These are phyloP conservation scores for Amphipyra berbera DNA, from an alignment of 2,888 invertebrate species.

Conservation along the genomic window DNA sequence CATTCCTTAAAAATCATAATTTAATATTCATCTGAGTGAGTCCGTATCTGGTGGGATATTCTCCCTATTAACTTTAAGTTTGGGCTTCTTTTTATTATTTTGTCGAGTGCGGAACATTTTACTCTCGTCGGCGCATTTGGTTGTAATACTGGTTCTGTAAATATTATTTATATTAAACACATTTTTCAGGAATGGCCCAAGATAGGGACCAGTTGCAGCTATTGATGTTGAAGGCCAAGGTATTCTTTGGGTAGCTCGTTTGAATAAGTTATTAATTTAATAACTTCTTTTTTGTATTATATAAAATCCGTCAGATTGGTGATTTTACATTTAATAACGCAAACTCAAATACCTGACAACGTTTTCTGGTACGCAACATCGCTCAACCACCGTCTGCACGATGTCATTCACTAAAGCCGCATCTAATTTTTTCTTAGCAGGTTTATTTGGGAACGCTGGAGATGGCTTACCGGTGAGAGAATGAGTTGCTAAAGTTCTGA, in stretches of 20 bases:
- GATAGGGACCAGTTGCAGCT: too few species aligned
- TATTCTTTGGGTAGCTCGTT: too few species aligned
- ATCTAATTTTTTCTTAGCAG: conserved; percentile 82
- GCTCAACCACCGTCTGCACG: conserved; percentile 83
- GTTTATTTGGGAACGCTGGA: conserved; percentile 83
- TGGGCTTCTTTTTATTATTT: conserved; percentile 63
- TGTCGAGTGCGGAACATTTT: conserved; percentile 86
- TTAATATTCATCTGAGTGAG: conserved; percentile 56
- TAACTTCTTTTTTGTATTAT: too few species aligned
- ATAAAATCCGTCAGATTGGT: too few species aligned
- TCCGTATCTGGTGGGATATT: conserved; percentile 63
- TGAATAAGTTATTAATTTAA: too few species aligned
- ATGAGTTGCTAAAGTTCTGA: conserved; percentile 87
- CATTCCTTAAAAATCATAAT: not conserved
- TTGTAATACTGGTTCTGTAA: conserved; percentile 89
- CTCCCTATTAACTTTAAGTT: conserved; percentile 58
- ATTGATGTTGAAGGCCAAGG: too few species aligned
- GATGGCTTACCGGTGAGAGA: conserved; percentile 90
- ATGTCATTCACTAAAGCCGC: conserved; percentile 86
- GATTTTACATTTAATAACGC: too few species aligned
- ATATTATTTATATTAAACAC: not conserved
- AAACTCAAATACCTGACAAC: conserved; percentile 66
- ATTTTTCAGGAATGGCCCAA: too few species aligned
- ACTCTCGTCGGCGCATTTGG: conserved; percentile 91
- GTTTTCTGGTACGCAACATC: conserved; percentile 72